These are phyloP conservation scores for Lontra canadensis DNA, from an alignment of 2,113 vertebrate genomes.

Conservation along the genomic window DNA sequence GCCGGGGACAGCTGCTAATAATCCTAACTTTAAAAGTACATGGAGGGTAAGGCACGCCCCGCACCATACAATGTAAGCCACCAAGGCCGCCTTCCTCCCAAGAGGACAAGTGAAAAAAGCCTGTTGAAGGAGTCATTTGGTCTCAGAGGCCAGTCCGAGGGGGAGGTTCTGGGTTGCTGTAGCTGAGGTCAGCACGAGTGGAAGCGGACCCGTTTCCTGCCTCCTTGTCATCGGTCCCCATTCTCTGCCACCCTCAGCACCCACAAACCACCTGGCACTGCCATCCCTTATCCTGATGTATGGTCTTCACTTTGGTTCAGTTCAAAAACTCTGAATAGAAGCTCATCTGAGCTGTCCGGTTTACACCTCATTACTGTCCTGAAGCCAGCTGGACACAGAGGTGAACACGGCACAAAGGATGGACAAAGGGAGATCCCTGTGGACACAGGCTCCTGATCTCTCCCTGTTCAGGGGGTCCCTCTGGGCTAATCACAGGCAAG, in stretches of 20 bases:
- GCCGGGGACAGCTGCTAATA: background rate
- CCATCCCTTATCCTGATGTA: background rate
- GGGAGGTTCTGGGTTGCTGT: background rate
- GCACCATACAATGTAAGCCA: background rate
- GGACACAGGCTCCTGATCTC: background rate
- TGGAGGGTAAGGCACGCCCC: background rate
- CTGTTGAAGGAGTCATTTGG: background rate
- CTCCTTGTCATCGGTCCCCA: background rate
- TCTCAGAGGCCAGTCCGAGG: background rate
- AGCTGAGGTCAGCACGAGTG: rapidly evolving
- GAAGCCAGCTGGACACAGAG: background rate
- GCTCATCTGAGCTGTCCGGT: background rate
- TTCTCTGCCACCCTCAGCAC: background rate
- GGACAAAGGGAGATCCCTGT: rapidly evolving
- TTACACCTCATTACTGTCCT: background rate
- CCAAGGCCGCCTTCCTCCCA: background rate
- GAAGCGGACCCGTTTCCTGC: rapidly evolving
- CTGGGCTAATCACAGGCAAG: background rate
- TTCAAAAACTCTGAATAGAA: background rate
- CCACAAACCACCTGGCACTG: background rate
- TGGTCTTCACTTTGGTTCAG: background rate
- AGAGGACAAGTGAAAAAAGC: background rate
- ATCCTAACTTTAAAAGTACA: background rate
- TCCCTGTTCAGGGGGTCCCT: background rate
- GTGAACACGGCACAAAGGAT: background rate